phyloP scores from a whole-genome alignment of 2,113 vertebrate genomes.

The Atrichornis clamosus region DNA sequence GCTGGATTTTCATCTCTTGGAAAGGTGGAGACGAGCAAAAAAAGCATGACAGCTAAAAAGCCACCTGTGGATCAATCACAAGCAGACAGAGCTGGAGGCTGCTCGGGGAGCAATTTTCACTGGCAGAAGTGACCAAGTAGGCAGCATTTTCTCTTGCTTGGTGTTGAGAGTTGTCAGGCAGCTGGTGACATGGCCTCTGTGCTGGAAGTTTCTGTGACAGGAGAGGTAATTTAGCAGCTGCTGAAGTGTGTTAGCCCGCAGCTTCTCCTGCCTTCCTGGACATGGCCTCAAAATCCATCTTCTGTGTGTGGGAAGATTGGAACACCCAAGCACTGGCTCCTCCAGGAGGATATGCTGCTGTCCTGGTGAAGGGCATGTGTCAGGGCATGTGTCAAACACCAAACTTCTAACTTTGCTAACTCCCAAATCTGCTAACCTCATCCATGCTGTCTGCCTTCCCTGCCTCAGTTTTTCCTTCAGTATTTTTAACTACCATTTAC shows the following conservation, averaged over 20 bases:
- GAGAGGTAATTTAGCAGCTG: neutral
- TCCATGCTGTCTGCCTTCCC: too few relatives aligned
- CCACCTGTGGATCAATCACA: neutral
- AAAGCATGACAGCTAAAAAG: neutral
- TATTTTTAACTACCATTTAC: neutral
- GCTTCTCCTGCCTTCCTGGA: neutral
- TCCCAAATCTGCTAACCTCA: neutral
- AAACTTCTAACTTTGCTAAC: neutral
- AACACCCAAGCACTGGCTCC: neutral
- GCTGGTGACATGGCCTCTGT: neutral
- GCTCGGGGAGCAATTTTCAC: neutral
- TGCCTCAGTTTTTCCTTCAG: neutral
- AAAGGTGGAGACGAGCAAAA: neutral
- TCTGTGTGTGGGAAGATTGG: neutral
- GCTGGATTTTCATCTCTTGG: neutral
- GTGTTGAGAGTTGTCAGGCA: neutral
- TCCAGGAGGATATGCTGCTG: accelerated
- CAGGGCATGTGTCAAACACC: neutral
- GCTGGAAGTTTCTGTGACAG: neutral
- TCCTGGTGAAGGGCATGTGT: neutral
- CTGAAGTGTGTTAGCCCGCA: neutral
- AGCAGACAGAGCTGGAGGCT: neutral
- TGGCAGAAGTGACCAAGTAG: neutral
- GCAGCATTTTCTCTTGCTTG: neutral
- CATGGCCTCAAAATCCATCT: neutral